Conservation (phyloP, 92 coral and sea anemone genomes). For the Bergia puertoricense region DNA sequence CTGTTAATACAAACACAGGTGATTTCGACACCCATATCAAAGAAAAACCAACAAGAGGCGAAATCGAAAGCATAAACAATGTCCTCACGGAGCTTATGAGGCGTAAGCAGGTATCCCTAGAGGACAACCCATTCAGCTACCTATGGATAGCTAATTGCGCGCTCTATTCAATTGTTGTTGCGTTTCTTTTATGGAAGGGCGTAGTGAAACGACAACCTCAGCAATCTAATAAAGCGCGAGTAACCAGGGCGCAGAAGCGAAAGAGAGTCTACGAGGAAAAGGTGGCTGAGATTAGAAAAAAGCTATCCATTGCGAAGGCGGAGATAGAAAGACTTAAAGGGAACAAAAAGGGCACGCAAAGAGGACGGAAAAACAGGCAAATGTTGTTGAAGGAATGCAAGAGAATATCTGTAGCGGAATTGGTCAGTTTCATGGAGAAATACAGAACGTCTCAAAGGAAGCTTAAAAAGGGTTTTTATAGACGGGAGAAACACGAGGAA, state of each 20-base stretch:
- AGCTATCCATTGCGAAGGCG: too few relatives aligned
- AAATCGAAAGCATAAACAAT: too few relatives aligned
- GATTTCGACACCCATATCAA: background rate
- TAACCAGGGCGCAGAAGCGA: too few relatives aligned
- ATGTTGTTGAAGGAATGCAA: conserved; percentile 15
- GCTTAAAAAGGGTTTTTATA: conserved; percentile 19
- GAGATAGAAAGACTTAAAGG: background rate
- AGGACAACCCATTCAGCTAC: background rate
- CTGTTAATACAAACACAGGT: background rate
- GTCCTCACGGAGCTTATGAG: background rate
- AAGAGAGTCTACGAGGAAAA: background rate
- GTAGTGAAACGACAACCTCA: too few relatives aligned
- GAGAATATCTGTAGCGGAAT: conserved; percentile 26
- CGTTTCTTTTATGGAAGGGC: background rate
- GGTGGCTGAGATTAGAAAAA: conserved; percentile 4
- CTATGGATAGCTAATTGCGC: background rate
- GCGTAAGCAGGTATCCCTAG: background rate
- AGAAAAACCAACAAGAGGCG: background rate
- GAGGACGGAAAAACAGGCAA: conserved; percentile 29
- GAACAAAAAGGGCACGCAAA: conserved; percentile 25
- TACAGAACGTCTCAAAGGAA: conserved; percentile 29
- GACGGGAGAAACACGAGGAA: conserved; percentile 41
- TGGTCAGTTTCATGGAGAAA: conserved; percentile 44
- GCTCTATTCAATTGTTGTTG: background rate
- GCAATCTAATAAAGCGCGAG: too few relatives aligned